These are phyloP conservation scores for Motacilla alba DNA, from an alignment of 2,113 vertebrate genomes.

Conservation along the genomic window DNA sequence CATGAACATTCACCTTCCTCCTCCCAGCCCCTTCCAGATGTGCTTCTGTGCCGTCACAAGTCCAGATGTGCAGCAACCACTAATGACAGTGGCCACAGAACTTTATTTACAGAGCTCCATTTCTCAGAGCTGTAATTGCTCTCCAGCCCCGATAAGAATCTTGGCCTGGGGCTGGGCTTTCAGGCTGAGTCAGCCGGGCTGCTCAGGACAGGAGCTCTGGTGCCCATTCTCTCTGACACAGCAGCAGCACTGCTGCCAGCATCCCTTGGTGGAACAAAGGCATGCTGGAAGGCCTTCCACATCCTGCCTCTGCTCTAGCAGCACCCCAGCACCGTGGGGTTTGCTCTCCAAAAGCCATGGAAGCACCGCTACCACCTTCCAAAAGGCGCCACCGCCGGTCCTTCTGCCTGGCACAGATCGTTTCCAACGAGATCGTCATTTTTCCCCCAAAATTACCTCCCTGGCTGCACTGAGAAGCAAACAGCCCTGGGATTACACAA, in stretches of 20 bases:
- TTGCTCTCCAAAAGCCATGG: not conserved
- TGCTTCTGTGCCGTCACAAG: not conserved
- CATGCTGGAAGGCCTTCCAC: not conserved
- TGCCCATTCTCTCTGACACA: not conserved
- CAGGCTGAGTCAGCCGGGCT: not conserved
- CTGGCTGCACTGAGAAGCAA: not conserved
- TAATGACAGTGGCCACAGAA: not conserved
- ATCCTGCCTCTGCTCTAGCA: not conserved
- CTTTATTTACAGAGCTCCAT: not conserved
- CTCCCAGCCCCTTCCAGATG: not conserved
- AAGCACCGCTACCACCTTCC: not conserved
- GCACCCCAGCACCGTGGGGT: fast-evolving
- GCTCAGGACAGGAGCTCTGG: not conserved
- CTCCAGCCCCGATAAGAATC: not conserved
- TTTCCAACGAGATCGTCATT: not conserved
- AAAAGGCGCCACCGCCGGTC: fast-evolving
- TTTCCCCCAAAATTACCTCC: not conserved
- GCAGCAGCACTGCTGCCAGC: not conserved
- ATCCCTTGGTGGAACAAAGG: not conserved
- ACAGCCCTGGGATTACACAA: not conserved
- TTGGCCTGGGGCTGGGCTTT: not conserved
- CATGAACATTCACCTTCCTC: not conserved
- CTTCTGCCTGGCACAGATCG: not conserved
- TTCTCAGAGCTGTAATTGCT: not conserved
- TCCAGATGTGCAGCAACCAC: not conserved